These are phyloP conservation scores for Symphodus melops DNA, from an alignment of 2,113 vertebrate genomes.

Conservation along the genomic window DNA sequence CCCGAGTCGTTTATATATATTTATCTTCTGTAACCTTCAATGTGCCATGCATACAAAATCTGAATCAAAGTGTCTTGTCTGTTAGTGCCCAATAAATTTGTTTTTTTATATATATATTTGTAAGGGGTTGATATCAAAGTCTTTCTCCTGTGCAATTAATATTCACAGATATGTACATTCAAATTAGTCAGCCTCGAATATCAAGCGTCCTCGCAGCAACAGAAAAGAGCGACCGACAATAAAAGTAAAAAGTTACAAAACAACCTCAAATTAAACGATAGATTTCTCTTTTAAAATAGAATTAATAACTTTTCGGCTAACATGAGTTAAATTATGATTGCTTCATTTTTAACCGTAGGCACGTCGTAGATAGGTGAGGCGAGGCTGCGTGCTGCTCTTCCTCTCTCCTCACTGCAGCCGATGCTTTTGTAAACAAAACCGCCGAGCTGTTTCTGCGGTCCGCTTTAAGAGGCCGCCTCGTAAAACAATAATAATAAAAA, in stretches of 20 bases:
- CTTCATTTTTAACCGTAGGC: slow-evolving; percentile 85
- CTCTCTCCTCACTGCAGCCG: slow-evolving; percentile 50
- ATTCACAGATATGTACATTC: slow-evolving; percentile 87
- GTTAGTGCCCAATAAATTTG: slow-evolving; percentile 73
- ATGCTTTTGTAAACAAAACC: slow-evolving; percentile 79
- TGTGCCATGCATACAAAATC: slow-evolving; percentile 82
- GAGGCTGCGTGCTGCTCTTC: slow-evolving; percentile 46
- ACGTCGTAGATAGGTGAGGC: slow-evolving; percentile 83
- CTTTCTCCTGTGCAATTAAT: slow-evolving; percentile 80
- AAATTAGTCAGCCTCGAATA: slow-evolving; percentile 78
- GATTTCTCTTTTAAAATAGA: slow-evolving; percentile 83
- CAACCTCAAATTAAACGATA: slow-evolving; percentile 79
- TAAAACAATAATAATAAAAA: no score
- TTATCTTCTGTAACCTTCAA: slow-evolving; percentile 44
- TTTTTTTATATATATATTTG: slow-evolving; percentile 41
- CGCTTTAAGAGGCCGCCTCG: neutral
- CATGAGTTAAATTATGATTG: slow-evolving; percentile 84
- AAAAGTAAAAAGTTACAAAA: slow-evolving; percentile 82
- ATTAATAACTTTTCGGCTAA: slow-evolving; percentile 76
- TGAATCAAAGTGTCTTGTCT: slow-evolving; percentile 71
- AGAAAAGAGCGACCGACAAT: slow-evolving; percentile 65
- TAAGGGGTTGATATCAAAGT: slow-evolving; percentile 80
- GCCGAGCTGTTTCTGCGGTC: slow-evolving; percentile 53
- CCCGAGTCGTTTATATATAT: slow-evolving; percentile 55
- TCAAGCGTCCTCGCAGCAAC: slow-evolving; percentile 68